Evolutionary conservation across 2,113 vertebrate genomes (phyloP).

Genomic region (Oreochromis niloticus): DNA sequence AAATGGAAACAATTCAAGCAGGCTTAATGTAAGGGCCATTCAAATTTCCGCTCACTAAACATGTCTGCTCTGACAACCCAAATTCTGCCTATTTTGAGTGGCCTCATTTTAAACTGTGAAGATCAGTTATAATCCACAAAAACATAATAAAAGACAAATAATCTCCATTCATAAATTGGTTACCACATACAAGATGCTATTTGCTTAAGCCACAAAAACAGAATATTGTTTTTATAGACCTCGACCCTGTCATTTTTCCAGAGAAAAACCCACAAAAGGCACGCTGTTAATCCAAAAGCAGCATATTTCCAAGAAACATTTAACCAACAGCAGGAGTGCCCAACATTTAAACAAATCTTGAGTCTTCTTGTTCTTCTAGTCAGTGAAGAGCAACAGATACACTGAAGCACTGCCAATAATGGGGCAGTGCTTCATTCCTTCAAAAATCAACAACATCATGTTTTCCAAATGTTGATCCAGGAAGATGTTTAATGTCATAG

Average conservation of each 20-base stretch:
- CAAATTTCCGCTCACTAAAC: not conserved
- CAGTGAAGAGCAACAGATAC: conserved; percentile 30
- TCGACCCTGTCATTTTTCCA: not conserved
- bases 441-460: conserved; percentile 25
- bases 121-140: not conserved
- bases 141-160: not conserved
- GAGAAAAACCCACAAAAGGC: not conserved
- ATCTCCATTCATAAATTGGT: not conserved
- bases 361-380: not conserved
- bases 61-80: not conserved
- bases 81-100: not conserved
- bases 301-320: conserved; percentile 23
- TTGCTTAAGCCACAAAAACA: not conserved
- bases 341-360: conserved; percentile 12
- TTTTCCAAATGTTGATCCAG: conserved; percentile 31
- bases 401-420: not conserved
- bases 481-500: conserved; percentile 10
- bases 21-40: not conserved
- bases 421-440: conserved; percentile 3
- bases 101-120: not conserved
- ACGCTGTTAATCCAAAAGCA: not conserved
- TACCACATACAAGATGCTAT: not conserved
- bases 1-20: not conserved
- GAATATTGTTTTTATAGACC: not conserved
- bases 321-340: conserved; percentile 19